Evolutionary conservation across 2,888 invertebrate species (phyloP), one percentile per base, ranked within the genome.

Genomic region (Melieria omissa): DNA sequence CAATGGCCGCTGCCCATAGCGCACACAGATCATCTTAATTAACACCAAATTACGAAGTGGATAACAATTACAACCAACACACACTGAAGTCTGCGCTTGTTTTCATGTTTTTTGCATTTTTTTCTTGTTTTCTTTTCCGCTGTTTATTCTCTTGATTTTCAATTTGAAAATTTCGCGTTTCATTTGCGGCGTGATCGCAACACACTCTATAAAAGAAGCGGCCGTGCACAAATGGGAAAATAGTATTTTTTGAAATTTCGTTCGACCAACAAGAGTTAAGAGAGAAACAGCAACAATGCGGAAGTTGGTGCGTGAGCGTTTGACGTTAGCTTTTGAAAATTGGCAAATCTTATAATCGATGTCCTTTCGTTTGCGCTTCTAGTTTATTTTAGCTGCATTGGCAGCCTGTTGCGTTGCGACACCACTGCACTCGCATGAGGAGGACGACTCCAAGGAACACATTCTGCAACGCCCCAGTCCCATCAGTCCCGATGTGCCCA

Each of bases 401-500:
- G 74, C 78, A 55, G 81, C 76, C 55, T 75, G 77, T 55, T 76
- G 78, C 14, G 55, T 77, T 29, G 83, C 84, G 10, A 81, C 83
- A 6, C 84, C 85, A n/a, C n/a, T 52, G 16, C 10, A 57, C 16
- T 12, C n/a, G 8, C 45, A 71, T 55, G 70, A 74, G 70, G 42
- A n/a, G n/a, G 5, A 0, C 46, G 12, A 58, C 55, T 2, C 47
- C 14, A 46, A 54, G 16, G 41, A n/a, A 3, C 44, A 49, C 3
- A 29, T 29, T 3, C 46, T 80, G 9, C 16, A 67, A 4, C 80
- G 81, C 12, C 83, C 80, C 55, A 82, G 83, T 58, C 85, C 85
- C 9, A 83, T 85, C 8, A 82, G 80, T 77, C 84, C 85, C 0
- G 81, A 78, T 74, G 79, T 84, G 5, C 70, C 78, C 4, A 80